A percentile compares a stretch with the other conserved stretches of the same genome.
Evolutionary conservation across 2,888 invertebrate species (phyloP).

Genomic region (Scaptomyza cyrtandrae): DNA sequence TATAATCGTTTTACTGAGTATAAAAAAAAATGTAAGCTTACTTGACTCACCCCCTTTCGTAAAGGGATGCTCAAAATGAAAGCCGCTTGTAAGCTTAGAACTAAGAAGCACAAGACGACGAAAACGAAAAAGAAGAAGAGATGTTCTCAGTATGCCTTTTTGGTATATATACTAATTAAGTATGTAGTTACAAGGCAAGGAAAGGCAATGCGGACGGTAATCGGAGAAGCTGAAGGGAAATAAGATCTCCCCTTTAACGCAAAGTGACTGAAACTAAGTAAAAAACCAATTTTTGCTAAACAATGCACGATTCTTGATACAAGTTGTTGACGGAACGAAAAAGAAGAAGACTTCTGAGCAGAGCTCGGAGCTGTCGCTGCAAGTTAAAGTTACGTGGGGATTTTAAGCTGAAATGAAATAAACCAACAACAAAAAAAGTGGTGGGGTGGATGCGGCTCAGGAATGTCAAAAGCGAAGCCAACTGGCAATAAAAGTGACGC

Average conservation of each 20-base stretch:
- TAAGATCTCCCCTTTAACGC: too few relatives aligned
- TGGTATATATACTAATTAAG: conserved; percentile 70
- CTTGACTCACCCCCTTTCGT: neutral
- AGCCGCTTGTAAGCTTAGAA: conserved; percentile 48
- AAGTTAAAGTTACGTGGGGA: conserved; percentile 54
- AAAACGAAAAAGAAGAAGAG: neutral
- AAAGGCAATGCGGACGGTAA: conserved; percentile 28
- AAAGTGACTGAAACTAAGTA: conserved; percentile 53
- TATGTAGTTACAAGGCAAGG: conserved; percentile 73
- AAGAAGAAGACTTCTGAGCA: neutral
- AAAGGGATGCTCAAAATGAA: conserved; percentile 58
- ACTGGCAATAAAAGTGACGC: conserved; percentile 74
- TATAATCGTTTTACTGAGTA: neutral
- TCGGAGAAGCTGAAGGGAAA: neutral
- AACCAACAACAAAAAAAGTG: neutral
- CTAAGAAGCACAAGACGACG: conserved; percentile 2
- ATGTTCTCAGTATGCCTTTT: conserved; percentile 25
- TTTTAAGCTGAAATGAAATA: conserved; percentile 36
- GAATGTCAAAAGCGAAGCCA: conserved; percentile 43
- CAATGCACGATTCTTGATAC: conserved; percentile 46
- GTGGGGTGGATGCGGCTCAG: neutral
- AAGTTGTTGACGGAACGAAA: conserved; percentile 4
- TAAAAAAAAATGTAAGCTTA: neutral
- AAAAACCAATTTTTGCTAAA: conserved; percentile 73
- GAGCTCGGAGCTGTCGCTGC: conserved; percentile 54